Evolutionary conservation across 1,140 invertebrate genomes (phyloP).

Genomic region (Drosophila biarmipes): DNA sequence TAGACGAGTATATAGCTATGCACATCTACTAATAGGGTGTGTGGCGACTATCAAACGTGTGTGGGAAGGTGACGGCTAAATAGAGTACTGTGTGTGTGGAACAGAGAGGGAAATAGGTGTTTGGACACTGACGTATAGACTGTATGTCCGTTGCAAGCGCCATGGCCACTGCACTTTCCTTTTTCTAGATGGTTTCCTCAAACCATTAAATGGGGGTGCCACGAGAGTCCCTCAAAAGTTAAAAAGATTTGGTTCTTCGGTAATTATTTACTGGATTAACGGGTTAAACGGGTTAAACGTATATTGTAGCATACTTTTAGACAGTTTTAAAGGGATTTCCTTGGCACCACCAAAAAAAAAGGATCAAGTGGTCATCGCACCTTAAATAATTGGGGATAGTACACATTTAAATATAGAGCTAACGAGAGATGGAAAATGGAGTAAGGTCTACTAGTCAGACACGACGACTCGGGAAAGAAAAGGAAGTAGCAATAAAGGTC

Average conservation of each 20-base stretch:
- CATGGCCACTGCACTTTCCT: not conserved
- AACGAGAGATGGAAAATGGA: too few species aligned
- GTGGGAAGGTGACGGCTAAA: slow-evolving; percentile 11
- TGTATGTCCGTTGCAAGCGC: not conserved
- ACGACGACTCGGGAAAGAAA: not conserved
- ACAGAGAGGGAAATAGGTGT: not conserved
- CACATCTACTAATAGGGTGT: slow-evolving; percentile 41
- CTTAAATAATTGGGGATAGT: not conserved
- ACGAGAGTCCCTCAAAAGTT: not conserved
- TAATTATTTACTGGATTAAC: not conserved
- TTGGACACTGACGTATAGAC: not conserved
- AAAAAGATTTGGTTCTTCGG: not conserved
- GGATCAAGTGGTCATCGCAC: not conserved
- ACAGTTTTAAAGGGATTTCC: not conserved
- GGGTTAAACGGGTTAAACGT: too few species aligned
- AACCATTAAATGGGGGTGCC: not conserved
- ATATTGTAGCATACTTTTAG: not conserved
- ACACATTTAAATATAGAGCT: not conserved
- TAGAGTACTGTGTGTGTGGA: slow-evolving; percentile 8
- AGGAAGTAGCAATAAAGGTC: not conserved
- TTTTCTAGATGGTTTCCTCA: not conserved
- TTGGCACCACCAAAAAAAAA: not conserved
- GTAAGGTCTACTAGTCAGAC: not conserved
- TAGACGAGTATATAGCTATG: slow-evolving; percentile 35
- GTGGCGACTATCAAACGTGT: slow-evolving; percentile 26